Evolutionary conservation across 1,140 invertebrate genomes (phyloP).

Genomic region (Pseudomyrmex flavicornis): DNA sequence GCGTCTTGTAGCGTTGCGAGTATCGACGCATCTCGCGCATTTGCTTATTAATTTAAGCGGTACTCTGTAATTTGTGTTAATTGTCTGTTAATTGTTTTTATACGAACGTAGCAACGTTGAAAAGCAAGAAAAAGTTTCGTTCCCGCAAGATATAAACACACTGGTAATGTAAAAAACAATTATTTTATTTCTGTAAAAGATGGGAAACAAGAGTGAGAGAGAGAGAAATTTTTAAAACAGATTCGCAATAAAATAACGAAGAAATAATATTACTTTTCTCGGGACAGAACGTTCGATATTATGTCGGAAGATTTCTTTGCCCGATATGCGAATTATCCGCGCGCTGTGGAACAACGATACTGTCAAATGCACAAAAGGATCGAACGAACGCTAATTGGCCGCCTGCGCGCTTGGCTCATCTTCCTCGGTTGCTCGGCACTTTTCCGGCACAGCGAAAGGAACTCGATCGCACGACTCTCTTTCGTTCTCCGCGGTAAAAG

Average conservation of each 20-base stretch:
- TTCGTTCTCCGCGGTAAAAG: slow-evolving; percentile 24
- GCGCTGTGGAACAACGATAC: slow-evolving; percentile 44
- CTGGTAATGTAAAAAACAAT: too few relatives aligned
- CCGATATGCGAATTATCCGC: slow-evolving; percentile 29
- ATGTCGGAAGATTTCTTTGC: slow-evolving; percentile 13
- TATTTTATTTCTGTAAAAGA: too few relatives aligned
- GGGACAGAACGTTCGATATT: neutral
- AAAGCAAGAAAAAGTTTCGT: neutral
- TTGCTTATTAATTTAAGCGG: too few relatives aligned
- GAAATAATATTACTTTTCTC: neutral
- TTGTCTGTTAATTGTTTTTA: too few relatives aligned
- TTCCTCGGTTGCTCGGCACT: slow-evolving; percentile 29
- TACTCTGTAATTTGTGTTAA: too few relatives aligned
- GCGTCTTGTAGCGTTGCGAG: too few relatives aligned
- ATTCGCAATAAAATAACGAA: neutral
- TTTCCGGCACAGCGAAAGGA: slow-evolving; percentile 47
- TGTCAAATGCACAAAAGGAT: slow-evolving; percentile 61
- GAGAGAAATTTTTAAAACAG: neutral
- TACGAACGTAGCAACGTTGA: too few relatives aligned
- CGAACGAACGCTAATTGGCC: slow-evolving; percentile 51
- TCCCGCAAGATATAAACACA: neutral
- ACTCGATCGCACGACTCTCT: slow-evolving; percentile 23
- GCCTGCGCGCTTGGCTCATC: slow-evolving; percentile 6
- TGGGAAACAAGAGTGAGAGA: too few relatives aligned
- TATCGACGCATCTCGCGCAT: too few relatives aligned